Percentiles rank a stretch among this genome's conserved stretches.
phyloP scores from a whole-genome alignment of 2,113 vertebrate genomes.

The Acinonyx jubatus region DNA sequence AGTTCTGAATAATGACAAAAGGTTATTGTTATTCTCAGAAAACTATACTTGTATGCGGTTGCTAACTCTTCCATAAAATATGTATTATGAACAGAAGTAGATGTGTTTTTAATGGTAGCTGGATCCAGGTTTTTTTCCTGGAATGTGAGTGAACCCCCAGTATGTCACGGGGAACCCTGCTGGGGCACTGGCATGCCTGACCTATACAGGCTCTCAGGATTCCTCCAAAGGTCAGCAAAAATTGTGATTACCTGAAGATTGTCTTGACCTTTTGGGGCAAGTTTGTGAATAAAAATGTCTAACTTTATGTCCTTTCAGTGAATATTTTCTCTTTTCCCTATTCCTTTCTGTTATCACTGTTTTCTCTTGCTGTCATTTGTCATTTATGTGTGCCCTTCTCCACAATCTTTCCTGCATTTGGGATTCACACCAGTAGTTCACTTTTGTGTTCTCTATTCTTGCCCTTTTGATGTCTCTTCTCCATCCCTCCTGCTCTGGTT shows the following conservation, averaged over 20 bases:
- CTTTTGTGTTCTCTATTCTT: neutral
- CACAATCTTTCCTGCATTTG: neutral
- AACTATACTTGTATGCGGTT: neutral
- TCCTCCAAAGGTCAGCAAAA: neutral
- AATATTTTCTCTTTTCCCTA: neutral
- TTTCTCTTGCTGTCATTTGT: neutral
- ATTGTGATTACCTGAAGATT: neutral
- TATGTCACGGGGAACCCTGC: neutral
- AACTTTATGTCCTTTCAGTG: neutral
- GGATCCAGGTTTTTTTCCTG: neutral
- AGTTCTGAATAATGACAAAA: neutral
- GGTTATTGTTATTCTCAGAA: neutral
- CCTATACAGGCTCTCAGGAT: too few relatives aligned
- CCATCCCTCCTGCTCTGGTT: too few relatives aligned
- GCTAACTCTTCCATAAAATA: neutral
- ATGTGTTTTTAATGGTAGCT: neutral
- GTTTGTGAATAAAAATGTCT: neutral
- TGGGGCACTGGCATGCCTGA: too few relatives aligned
- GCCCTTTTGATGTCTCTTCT: neutral
- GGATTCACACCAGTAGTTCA: too few relatives aligned
- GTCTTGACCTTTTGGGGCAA: neutral
- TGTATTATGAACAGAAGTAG: neutral
- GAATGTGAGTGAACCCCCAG: neutral
- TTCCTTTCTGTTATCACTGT: neutral
- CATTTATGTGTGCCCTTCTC: neutral